Evolutionary conservation across 2,113 vertebrate genomes (phyloP).

Genomic region (Potamarius usumacintae): DNA sequence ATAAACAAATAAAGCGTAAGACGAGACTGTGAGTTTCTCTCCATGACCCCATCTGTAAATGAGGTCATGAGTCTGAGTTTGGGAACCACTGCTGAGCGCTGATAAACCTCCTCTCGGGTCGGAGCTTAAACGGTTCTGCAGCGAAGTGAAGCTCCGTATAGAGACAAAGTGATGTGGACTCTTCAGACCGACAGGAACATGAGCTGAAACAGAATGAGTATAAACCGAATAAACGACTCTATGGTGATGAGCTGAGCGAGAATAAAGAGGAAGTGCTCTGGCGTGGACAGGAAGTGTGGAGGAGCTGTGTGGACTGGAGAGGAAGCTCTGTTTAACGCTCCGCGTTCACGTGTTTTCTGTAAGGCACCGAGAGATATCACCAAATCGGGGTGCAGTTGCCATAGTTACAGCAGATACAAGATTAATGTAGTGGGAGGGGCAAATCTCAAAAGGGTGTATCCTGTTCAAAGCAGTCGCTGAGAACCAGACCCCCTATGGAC

Average conservation of each 20-base stretch:
- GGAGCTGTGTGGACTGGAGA: background rate
- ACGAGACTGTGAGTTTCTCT: background rate
- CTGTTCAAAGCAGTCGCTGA: background rate
- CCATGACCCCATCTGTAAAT: background rate
- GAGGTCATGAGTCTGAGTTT: background rate
- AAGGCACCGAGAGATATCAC: slow-evolving; percentile 31
- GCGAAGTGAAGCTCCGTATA: background rate
- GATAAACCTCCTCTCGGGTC: background rate
- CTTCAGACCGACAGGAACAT: background rate
- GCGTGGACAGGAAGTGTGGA: background rate
- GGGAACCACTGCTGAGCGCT: background rate
- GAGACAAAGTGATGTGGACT: background rate
- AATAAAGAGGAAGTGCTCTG: background rate
- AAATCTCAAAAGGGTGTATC: background rate
- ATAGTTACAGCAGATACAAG: slow-evolving; percentile 16
- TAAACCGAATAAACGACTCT: background rate
- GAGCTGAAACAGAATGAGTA: background rate
- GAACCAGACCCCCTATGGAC: background rate
- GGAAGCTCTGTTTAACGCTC: background rate
- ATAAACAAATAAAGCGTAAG: background rate
- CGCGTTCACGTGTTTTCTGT: background rate
- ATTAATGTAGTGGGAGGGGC: background rate
- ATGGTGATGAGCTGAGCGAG: background rate
- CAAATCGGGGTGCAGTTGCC: slow-evolving; percentile 6
- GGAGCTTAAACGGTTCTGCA: background rate